Percentiles rank a stretch among this genome's conserved stretches.
These are phyloP conservation scores for Machimus rusticus DNA, from an alignment of 2,888 invertebrate genomes.

Conservation along the genomic window DNA sequence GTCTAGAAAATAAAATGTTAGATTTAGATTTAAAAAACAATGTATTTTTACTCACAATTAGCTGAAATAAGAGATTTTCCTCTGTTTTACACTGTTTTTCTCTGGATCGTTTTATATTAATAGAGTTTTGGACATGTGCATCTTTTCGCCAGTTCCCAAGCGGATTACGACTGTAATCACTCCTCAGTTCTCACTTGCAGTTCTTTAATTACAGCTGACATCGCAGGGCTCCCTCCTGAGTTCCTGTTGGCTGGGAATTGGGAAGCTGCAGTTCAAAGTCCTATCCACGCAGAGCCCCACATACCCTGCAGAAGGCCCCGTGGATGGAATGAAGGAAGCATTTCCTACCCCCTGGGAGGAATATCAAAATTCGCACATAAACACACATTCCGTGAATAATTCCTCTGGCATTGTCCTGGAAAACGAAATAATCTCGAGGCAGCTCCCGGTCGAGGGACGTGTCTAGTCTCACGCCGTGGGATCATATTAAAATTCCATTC, in stretches of 20 bases:
- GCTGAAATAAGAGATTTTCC: neutral
- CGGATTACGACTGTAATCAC: neutral
- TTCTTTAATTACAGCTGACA: slow-evolving; percentile 7
- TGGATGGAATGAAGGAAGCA: neutral
- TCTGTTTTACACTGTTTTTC: neutral
- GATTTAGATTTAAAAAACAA: neutral
- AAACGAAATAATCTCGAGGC: slow-evolving; percentile 13
- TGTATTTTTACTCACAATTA: neutral
- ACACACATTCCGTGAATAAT: slow-evolving; percentile 19
- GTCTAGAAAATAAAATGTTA: too few relatives aligned
- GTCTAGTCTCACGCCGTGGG: slow-evolving; percentile 19
- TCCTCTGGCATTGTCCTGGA: neutral
- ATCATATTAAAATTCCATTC: slow-evolving; percentile 38
- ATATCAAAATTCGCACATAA: neutral
- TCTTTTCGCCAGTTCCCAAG: neutral
- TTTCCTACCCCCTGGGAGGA: neutral
- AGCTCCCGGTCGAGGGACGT: neutral
- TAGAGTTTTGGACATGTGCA: neutral
- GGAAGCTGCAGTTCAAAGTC: neutral
- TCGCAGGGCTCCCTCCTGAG: neutral
- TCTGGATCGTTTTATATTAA: neutral
- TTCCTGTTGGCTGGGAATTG: neutral
- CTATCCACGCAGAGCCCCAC: neutral
- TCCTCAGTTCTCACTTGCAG: neutral
- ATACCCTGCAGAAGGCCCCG: neutral